phyloP scores from a whole-genome alignment of 2,888 invertebrate genomes.

The Steinernema hermaphroditum region DNA sequence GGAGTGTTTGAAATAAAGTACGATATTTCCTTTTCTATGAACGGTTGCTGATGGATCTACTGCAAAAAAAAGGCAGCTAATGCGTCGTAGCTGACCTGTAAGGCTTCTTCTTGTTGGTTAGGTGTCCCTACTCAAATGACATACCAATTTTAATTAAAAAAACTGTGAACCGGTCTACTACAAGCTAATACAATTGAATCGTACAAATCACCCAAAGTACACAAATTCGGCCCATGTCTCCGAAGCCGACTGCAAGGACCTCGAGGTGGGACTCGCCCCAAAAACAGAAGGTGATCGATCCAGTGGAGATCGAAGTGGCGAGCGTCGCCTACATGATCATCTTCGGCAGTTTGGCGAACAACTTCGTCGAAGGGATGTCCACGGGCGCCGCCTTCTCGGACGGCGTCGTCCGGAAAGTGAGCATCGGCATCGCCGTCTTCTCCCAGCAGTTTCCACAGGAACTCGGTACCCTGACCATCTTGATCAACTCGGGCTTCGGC shows the following conservation, averaged over 20 bases:
- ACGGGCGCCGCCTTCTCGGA: constrained; percentile 64
- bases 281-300: constrained; percentile 55
- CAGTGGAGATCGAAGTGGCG: constrained; percentile 56
- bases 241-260: not conserved
- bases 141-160: too few relatives aligned
- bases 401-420: constrained; percentile 54
- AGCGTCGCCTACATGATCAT: constrained; percentile 65
- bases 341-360: constrained; percentile 61
- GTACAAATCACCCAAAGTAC: too few relatives aligned
- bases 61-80: too few relatives aligned
- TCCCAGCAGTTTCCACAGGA: constrained; percentile 65
- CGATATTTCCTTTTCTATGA: too few relatives aligned
- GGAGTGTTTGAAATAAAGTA: too few relatives aligned
- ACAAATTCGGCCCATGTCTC: not conserved
- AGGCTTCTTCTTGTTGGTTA: too few relatives aligned
- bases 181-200: too few relatives aligned
- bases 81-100: too few relatives aligned
- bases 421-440: constrained; percentile 61
- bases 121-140: too few relatives aligned
- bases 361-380: constrained; percentile 65
- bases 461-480: constrained; percentile 59
- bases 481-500: constrained; percentile 61
- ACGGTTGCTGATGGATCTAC: too few relatives aligned
- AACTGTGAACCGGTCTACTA: too few relatives aligned
- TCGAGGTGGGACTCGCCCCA: constrained; percentile 42